Evolutionary conservation across 2,888 invertebrate genomes (phyloP), one percentile per base, ranked within the genome.

Genomic region (Homarus gammarus): DNA sequence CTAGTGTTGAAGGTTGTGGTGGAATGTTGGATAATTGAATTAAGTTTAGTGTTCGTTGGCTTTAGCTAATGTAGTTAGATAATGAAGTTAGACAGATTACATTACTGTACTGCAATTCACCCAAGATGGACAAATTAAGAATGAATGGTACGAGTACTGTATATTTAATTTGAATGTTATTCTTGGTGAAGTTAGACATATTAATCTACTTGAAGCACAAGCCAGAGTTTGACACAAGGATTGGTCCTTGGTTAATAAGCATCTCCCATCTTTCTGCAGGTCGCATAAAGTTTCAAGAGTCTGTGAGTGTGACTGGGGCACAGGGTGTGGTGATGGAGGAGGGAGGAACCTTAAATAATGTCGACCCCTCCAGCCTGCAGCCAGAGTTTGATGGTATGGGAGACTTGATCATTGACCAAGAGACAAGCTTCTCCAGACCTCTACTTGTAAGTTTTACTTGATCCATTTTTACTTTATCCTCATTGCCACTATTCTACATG

Each of bases 291-390:
- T 86, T 86, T 22, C 6, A 1, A n/a, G 64, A 49, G 3, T 61
- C 40, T 2, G 86, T 86, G 27, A 22, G 44, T 10, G 86, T 86
- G 78, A 79, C 44, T 36, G 79, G 86, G 5, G 1, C 27, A 1
- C 40, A 38, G 5, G 86, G 86, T 0, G 86, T 86, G 22, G 3
- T 79, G 38, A 33, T 86, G 64, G 72, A 36, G 22, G 70, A 68
- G 18, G 72, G 78, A 8, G 79, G 49, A 15, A 86, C 78, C 1
- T 31, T 86, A 40, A 86, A 86, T 18, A 70, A 36, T 27, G 36
- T 86, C 22, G 70, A 78, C 18, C 51, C 77, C 68, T 79, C 78
- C 5, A 40, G 38, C 70, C 51, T 86, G n/a, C 61, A 38, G 0
- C 33, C 15, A 36, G 15, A 31, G 2, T 36, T 27, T n/a, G 51